A percentile compares a stretch with the other conserved stretches of the same genome.
These are phyloP conservation scores for Willowsia nigromaculata DNA, from an alignment of 2,888 invertebrate genomes.

Conservation along the genomic window DNA sequence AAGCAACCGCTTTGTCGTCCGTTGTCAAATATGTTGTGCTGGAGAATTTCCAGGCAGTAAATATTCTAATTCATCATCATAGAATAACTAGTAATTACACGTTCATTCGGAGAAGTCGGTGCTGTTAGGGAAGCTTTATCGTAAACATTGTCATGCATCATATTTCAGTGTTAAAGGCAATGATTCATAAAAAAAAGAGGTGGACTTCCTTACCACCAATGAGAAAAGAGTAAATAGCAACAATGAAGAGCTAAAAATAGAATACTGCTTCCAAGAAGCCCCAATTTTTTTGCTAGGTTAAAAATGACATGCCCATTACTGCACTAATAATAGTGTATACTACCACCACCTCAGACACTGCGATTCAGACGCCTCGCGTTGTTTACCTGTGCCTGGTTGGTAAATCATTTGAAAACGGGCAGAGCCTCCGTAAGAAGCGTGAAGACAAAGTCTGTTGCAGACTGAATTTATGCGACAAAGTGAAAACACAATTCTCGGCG, in stretches of 20 bases:
- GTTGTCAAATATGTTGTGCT: no score
- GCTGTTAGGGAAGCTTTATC: no score
- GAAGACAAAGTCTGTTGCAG: not conserved
- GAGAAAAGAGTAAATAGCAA: not conserved
- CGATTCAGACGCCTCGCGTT: not conserved
- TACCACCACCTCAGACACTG: no score
- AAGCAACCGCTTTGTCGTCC: no score
- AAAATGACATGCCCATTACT: not conserved
- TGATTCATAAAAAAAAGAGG: not conserved
- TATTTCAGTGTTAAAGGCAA: no score
- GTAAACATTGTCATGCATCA: no score
- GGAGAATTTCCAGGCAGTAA: no score
- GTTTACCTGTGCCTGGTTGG: slow-evolving; percentile 31
- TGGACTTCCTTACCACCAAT: not conserved
- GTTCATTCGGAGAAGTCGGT: no score
- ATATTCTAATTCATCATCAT: no score
- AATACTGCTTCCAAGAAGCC: not conserved
- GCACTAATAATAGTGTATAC: not conserved
- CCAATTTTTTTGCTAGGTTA: not conserved
- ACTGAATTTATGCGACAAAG: not conserved
- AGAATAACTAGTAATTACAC: no score
- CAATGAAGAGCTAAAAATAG: slow-evolving; percentile 44
- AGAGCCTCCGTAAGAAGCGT: slow-evolving; percentile 39
- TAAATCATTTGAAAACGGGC: not conserved
- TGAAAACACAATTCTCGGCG: not conserved